These are phyloP conservation scores for Halocynthia aurantium DNA, from an alignment of 23 tunicate genomes.

Conservation along the genomic window DNA sequence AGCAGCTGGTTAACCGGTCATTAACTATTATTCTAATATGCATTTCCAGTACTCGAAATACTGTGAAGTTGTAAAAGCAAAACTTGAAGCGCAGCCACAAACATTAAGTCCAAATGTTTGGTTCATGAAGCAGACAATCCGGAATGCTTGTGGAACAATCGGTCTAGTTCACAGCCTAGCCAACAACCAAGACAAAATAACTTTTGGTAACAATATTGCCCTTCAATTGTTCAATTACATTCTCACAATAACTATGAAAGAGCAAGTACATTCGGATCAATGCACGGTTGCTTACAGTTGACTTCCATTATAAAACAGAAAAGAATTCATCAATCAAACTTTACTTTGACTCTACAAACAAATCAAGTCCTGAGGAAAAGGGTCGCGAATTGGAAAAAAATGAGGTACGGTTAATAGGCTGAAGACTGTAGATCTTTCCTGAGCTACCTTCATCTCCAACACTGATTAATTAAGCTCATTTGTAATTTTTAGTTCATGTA, in stretches of 20 bases:
- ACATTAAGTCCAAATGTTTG: constrained; percentile 33
- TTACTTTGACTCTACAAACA: background rate
- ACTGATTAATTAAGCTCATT: too few species aligned
- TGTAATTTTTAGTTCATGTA: too few species aligned
- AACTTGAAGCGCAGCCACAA: constrained; percentile 22
- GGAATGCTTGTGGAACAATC: constrained; percentile 99
- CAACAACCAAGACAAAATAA: constrained; percentile 27
- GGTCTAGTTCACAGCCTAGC: constrained; percentile 83
- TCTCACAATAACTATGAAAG: too few species aligned
- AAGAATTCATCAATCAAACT: too few species aligned
- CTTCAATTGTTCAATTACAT: too few species aligned
- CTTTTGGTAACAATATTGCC: background rate
- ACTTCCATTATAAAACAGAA: too few species aligned
- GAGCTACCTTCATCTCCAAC: too few species aligned
- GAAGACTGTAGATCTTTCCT: too few species aligned
- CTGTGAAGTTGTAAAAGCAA: constrained; percentile 32
- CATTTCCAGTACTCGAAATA: constrained; percentile 11
- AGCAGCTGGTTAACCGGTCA: too few species aligned
- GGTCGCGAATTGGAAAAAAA: constrained; percentile 67
- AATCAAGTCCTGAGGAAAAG: constrained; percentile 46
- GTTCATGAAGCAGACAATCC: constrained; percentile 97
- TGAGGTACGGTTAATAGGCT: background rate
- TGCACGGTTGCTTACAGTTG: too few species aligned
- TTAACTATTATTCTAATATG: too few species aligned
- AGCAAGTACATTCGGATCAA: too few species aligned